Evolutionary conservation across 2,888 invertebrate species (phyloP), one percentile per base, ranked within the genome.

Genomic region (Synergus itoensis): DNA sequence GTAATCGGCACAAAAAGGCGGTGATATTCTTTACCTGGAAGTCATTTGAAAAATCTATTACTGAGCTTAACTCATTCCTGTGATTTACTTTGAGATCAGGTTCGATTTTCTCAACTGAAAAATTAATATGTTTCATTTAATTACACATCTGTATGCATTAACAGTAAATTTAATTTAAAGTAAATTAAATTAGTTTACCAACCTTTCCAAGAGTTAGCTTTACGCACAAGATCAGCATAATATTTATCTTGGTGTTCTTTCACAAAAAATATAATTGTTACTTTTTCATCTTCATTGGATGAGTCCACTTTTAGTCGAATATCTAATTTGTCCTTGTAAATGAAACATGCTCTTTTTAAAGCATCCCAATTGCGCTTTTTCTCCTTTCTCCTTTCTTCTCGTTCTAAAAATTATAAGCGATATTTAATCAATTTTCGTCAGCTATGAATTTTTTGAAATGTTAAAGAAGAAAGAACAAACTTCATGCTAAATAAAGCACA

Each of bases 91-190:
- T 86, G 4, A 90, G 84, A 60, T 80, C 78, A 3, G 92, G 92
- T 76, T 89, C 85, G 81, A 90, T 89, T 36, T 86, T 81, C 60
- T 87, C 84, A 48, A 91, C 92, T 92, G 79, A 77, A 88, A 89
- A 14, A 77, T 36, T 36, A 36, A 36, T 36, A 36, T 4, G 5
- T 5, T 36, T 36, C 5, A 36, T 36, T 7, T 36, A 28, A 28
- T 28, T 28, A 28, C 2, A 3, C 28, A 3, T 28, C 28, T 36
- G 0, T 36, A 5, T 36, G 36, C 36, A 36, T 36, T 5, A 36
- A 36, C 7, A 36, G 4, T 36, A 36, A 36, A 36, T 36, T 36
- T 36, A 36, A n/a, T 53, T n/a, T 76, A 78, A 40, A 77, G 40
- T n/a, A 36, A 53, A 43, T 28, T 18, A 79, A 64, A 78, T 41